Percentiles rank a stretch among this genome's conserved stretches.
Conservation (phyloP, 2,797 vertebrate genomes). For the Tamandua tetradactyla region DNA sequence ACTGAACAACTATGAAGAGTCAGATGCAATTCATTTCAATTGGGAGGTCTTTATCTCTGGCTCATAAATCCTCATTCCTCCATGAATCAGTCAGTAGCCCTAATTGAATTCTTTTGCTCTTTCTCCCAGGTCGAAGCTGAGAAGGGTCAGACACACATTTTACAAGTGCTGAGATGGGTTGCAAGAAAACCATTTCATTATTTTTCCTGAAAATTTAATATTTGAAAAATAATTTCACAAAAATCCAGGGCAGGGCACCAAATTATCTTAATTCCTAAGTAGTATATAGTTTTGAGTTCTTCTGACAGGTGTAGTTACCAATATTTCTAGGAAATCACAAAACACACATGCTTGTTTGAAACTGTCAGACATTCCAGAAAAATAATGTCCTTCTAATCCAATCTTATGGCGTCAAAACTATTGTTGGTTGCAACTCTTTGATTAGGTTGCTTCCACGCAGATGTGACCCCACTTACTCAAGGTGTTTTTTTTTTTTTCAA, state of each 20-base stretch:
- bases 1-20: not conserved
- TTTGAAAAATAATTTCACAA: not conserved
- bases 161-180: not conserved
- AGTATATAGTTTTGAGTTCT: not conserved
- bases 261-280: not conserved
- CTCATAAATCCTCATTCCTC: not conserved
- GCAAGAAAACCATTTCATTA: not conserved
- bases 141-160: not conserved
- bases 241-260: not conserved
- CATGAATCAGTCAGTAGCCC: fast-evolving
- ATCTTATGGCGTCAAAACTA: too few relatives aligned
- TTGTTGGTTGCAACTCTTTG: too few relatives aligned
- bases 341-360: too few relatives aligned
- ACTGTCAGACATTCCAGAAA: too few relatives aligned
- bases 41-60: not conserved
- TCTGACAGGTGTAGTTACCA: too few relatives aligned
- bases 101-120: not conserved
- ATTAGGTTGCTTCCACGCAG: too few relatives aligned
- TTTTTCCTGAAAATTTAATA: not conserved
- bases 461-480: too few relatives aligned
- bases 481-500: too few relatives aligned
- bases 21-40: not conserved
- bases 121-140: not conserved
- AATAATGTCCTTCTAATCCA: too few relatives aligned
- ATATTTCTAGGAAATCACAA: not conserved